phyloP scores from a whole-genome alignment of 2,113 vertebrate species.

The Strix aluco region DNA sequence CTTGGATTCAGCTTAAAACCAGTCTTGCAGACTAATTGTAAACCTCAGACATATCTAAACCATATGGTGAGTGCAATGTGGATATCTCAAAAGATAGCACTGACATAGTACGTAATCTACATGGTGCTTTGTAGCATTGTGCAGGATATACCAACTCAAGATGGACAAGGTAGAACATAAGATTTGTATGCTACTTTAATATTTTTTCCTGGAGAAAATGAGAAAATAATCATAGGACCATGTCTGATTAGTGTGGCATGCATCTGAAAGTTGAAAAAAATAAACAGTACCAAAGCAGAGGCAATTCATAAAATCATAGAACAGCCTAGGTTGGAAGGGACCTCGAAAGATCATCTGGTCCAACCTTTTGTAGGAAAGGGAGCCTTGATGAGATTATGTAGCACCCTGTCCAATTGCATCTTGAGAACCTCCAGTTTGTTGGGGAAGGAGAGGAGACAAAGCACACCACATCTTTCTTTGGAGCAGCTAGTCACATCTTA shows the following conservation, averaged over 20 bases:
- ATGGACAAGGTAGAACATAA: not conserved
- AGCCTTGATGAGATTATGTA: not conserved
- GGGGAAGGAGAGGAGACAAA: not conserved
- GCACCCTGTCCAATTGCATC: not conserved
- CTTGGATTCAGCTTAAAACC: not conserved
- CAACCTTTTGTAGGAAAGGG: not conserved
- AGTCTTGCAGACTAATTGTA: not conserved
- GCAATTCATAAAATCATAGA: not conserved
- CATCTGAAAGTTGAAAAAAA: not conserved
- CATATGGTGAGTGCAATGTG: not conserved
- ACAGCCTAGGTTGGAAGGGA: not conserved
- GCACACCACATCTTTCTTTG: not conserved
- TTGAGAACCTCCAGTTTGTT: not conserved
- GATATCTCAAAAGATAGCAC: not conserved
- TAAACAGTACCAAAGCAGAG: not conserved
- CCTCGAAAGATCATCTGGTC: not conserved
- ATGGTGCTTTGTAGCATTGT: not conserved
- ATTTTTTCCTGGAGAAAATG: not conserved
- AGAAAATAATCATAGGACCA: not conserved
- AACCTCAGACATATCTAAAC: not conserved
- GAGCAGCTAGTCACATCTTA: not conserved
- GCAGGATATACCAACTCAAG: not conserved
- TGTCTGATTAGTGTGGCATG: not conserved
- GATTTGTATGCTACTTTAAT: not conserved
- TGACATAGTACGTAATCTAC: not conserved